Evolutionary conservation across 2,113 vertebrate species (phyloP).

Genomic region (Globicephala melas): DNA sequence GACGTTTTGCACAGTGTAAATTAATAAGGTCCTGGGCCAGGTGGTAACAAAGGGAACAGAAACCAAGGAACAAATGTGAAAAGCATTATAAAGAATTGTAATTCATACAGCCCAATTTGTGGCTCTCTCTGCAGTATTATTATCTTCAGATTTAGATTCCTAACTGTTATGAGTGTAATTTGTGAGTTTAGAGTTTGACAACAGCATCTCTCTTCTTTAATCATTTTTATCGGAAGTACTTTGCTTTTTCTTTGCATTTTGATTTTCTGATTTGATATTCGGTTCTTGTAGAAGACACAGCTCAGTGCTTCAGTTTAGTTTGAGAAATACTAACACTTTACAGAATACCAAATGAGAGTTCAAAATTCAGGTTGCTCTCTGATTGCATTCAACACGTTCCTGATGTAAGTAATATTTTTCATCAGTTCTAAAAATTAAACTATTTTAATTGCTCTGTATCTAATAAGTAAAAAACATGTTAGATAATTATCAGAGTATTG

Average conservation of each 20-base stretch:
- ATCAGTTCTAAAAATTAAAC: conserved; percentile 10
- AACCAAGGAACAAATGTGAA: neutral
- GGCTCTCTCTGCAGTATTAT: neutral
- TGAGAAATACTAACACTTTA: conserved; percentile 46
- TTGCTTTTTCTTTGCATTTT: neutral
- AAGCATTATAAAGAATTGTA: neutral
- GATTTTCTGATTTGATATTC: conserved; percentile 53
- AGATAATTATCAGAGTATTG: neutral
- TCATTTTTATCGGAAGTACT: conserved; percentile 26
- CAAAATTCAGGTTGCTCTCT: conserved; percentile 10
- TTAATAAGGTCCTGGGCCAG: neutral
- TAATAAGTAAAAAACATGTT: neutral
- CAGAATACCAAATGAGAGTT: conserved; percentile 35
- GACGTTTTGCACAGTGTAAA: neutral
- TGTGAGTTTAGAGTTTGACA: conserved; percentile 9
- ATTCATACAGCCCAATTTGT: neutral
- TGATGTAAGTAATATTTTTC: neutral
- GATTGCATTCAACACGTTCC: neutral
- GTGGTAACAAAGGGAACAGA: neutral
- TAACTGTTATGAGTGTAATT: conserved; percentile 12
- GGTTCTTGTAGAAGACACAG: conserved; percentile 33
- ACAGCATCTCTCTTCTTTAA: neutral
- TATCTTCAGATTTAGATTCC: conserved; percentile 4
- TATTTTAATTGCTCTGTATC: conserved; percentile 23
- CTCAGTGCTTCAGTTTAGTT: conserved; percentile 34